These are phyloP conservation scores for Hartigia nigra DNA, from an alignment of 2,888 invertebrate genomes.

Conservation along the genomic window DNA sequence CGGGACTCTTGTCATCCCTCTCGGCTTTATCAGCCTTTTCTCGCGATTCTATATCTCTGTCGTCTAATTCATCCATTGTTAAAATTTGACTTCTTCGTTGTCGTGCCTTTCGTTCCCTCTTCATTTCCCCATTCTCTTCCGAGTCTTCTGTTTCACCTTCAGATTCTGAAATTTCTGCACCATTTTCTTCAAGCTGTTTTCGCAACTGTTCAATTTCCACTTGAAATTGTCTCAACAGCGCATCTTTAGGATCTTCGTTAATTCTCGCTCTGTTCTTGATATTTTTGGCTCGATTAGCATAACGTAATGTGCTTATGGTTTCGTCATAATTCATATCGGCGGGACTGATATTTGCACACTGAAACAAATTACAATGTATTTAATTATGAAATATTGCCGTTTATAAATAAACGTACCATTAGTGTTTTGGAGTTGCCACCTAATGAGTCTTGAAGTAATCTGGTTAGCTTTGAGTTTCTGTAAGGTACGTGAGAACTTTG, in stretches of 20 bases:
- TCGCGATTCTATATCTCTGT: constrained; percentile 66
- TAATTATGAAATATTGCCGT: not conserved
- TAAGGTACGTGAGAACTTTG: constrained; percentile 98
- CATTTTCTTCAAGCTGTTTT: constrained; percentile 83
- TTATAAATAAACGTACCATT: constrained; percentile 73
- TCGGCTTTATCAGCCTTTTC: constrained; percentile 68
- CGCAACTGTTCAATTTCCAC: constrained; percentile 94
- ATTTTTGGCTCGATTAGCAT: constrained; percentile 97
- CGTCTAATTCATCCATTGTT: constrained; percentile 70
- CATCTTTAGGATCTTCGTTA: constrained; percentile 98
- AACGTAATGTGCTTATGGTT: constrained; percentile 94
- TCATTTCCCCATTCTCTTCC: constrained; percentile 48
- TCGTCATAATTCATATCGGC: constrained; percentile 97
- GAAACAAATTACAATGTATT: constrained; percentile 28
- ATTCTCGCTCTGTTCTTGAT: constrained; percentile 96
- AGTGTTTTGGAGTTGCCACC: constrained; percentile 97
- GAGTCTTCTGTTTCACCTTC: constrained; percentile 58
- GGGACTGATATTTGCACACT: constrained; percentile 98
- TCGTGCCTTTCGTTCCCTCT: constrained; percentile 58
- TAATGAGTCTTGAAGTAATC: constrained; percentile 94
- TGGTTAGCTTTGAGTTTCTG: constrained; percentile 95
- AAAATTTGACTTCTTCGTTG: constrained; percentile 62
- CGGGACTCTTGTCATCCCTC: constrained; percentile 69
- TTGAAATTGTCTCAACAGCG: constrained; percentile 94
- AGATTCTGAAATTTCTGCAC: constrained; percentile 57